phyloP scores from a whole-genome alignment of 2,113 vertebrate species.

The Podilymbus podiceps region DNA sequence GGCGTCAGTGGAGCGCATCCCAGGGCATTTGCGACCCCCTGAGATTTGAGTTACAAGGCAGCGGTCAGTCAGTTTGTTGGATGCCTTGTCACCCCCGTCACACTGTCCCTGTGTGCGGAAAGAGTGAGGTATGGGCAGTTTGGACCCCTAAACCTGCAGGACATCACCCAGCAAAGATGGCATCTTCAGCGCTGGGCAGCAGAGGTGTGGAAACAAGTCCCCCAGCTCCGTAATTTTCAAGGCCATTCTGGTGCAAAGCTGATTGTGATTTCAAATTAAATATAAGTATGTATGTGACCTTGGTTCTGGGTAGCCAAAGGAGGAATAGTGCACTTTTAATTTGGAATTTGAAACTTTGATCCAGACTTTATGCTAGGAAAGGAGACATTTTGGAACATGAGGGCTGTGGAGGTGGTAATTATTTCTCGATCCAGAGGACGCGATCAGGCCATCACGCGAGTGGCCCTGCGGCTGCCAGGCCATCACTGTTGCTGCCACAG shows the following conservation, averaged over 20 bases:
- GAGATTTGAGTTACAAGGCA: background rate
- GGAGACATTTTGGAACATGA: background rate
- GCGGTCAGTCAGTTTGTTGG: accelerated
- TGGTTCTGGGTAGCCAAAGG: background rate
- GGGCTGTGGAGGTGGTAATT: background rate
- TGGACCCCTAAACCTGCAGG: background rate
- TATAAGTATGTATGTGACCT: background rate
- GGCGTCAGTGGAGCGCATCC: accelerated
- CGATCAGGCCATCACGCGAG: background rate
- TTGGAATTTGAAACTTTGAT: background rate
- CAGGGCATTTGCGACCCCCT: background rate
- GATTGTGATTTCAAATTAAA: background rate
- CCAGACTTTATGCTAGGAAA: background rate
- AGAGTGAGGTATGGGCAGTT: accelerated
- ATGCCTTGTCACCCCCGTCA: background rate
- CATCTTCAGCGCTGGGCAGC: background rate
- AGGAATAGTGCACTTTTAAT: background rate
- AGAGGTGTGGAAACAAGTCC: background rate
- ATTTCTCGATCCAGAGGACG: background rate
- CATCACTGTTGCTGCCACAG: background rate
- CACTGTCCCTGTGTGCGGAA: background rate
- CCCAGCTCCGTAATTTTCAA: background rate
- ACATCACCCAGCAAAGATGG: background rate
- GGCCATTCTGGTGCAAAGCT: background rate
- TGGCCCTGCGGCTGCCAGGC: background rate